Percentiles rank a stretch among this genome's conserved stretches.
Evolutionary conservation across 2,888 invertebrate genomes (phyloP).

Genomic region (Baccha elongata): DNA sequence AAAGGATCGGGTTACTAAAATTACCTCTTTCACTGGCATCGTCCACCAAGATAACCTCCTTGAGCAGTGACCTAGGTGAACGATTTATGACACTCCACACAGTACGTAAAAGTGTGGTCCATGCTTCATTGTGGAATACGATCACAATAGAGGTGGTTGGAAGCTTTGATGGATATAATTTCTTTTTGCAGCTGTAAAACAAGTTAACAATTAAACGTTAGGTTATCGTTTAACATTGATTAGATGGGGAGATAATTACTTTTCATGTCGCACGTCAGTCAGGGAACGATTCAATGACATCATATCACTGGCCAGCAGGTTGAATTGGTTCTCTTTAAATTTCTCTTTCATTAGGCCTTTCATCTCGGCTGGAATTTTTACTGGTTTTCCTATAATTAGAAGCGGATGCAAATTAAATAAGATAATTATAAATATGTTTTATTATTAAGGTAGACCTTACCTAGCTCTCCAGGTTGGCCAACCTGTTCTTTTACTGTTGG

Average conservation of each 20-base stretch:
- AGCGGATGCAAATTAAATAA: constrained; percentile 15
- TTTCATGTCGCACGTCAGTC: constrained; percentile 95
- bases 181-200: constrained; percentile 88
- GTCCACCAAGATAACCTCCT: constrained; percentile 98
- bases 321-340: constrained; percentile 99
- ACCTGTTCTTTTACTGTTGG: constrained; percentile 87
- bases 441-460: constrained; percentile 82
- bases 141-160: constrained; percentile 98
- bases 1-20: constrained; percentile 48
- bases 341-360: constrained; percentile 95
- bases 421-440: not conserved
- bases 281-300: constrained; percentile 97
- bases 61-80: constrained; percentile 92
- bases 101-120: constrained; percentile 97
- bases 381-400: constrained; percentile 86
- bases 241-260: constrained; percentile 85
- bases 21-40: constrained; percentile 97
- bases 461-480: constrained; percentile 94
- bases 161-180: constrained; percentile 89
- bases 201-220: constrained; percentile 42
- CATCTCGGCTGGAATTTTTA: constrained; percentile 92
- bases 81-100: constrained; percentile 98
- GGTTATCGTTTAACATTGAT: constrained; percentile 9
- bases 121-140: constrained; percentile 99
- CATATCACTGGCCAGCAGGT: constrained; percentile 98